Conservation (phyloP, 2,797 vertebrate genomes). For the Harpagifer antarcticus region DNA sequence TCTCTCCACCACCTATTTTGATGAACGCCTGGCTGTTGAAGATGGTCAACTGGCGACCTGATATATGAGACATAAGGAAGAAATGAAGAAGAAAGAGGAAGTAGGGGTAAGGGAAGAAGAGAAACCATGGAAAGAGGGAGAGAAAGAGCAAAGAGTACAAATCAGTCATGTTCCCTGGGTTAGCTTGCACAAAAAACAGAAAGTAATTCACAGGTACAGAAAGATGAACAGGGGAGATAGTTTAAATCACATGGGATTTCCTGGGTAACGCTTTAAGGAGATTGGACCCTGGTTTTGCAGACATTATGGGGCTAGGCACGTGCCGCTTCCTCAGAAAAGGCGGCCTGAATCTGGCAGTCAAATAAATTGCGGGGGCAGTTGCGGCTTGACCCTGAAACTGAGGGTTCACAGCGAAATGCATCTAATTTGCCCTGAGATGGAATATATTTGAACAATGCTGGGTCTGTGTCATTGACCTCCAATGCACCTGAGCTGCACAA, state of each 20-base stretch:
- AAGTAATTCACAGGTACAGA: conserved; percentile 37
- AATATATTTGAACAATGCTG: conserved; percentile 78
- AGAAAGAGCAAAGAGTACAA: conserved; percentile 52
- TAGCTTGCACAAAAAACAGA: conserved; percentile 41
- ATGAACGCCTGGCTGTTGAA: conserved; percentile 98
- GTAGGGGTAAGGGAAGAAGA: conserved; percentile 26
- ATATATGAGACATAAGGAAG: conserved; percentile 3
- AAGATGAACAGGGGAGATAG: conserved; percentile 27
- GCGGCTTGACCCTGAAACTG: conserved; percentile 64
- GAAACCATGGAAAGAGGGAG: conserved; percentile 44
- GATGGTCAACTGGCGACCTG: conserved; percentile 97
- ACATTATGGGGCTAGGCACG: conserved; percentile 54
- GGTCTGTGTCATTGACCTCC: conserved; percentile 76
- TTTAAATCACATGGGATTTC: conserved; percentile 61
- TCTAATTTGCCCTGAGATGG: conserved; percentile 76
- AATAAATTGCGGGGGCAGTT: conserved; percentile 73
- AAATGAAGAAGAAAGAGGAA: conserved; percentile 20
- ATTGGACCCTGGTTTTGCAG: conserved; percentile 64
- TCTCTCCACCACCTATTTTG: conserved; percentile 91
- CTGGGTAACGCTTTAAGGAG: conserved; percentile 73
- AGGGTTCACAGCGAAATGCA: conserved; percentile 68
- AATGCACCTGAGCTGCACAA: conserved; percentile 69
- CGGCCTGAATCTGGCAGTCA: conserved; percentile 63
- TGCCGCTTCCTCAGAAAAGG: conserved; percentile 42
- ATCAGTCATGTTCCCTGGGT: conserved; percentile 56